Evolutionary conservation across 2,797 vertebrate species (phyloP).

Genomic region (Sitta carolinensis): DNA sequence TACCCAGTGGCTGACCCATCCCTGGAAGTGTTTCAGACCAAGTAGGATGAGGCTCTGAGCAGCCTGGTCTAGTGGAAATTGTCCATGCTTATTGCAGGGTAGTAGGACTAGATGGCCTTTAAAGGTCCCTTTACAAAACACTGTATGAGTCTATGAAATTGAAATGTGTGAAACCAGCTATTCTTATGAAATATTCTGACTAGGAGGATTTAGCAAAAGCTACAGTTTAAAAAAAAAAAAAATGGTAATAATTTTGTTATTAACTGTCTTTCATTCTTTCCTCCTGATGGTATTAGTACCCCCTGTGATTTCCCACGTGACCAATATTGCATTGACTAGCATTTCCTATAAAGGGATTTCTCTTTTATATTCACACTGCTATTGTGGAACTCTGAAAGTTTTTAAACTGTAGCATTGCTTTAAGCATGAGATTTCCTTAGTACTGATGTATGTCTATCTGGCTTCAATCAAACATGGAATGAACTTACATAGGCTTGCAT

Average conservation of each 20-base stretch:
- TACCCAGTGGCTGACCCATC: not conserved
- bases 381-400: not conserved
- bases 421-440: not conserved
- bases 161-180: not conserved
- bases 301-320: not conserved
- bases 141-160: not conserved
- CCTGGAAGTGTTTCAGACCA: not conserved
- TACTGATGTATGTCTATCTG: not conserved
- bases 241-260: not conserved
- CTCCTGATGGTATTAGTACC: not conserved
- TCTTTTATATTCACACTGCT: not conserved
- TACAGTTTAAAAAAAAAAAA: not conserved
- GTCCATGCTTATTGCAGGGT: not conserved
- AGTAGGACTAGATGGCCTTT: not conserved
- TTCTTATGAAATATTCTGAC: not conserved
- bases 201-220: not conserved
- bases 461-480: not conserved
- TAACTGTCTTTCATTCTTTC: not conserved
- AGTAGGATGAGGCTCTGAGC: not conserved
- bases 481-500: not conserved
- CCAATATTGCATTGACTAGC: not conserved
- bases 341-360: not conserved
- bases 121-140: not conserved
- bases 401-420: not conserved
- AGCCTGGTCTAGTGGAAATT: not conserved